Percentiles rank a stretch among this genome's conserved stretches.
phyloP scores from a whole-genome alignment of 2,797 vertebrate species.

The Myoxocephalus aenaeus region DNA sequence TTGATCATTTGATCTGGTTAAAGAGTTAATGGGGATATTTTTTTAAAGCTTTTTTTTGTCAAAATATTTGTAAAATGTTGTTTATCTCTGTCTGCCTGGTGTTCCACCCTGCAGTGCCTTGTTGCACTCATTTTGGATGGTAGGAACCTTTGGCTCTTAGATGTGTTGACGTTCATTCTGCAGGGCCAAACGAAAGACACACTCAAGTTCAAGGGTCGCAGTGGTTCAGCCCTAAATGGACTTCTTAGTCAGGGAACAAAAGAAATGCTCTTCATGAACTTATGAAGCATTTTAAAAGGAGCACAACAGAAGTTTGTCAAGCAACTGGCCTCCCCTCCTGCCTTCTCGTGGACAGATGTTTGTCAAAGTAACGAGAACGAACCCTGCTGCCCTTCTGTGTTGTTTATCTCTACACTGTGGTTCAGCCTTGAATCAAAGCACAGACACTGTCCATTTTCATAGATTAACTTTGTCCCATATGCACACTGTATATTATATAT shows the following conservation, averaged over 20 bases:
- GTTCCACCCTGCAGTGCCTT: conserved; percentile 83
- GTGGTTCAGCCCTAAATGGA: conserved; percentile 41
- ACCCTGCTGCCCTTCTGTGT: conserved; percentile 45
- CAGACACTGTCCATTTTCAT: conserved; percentile 59
- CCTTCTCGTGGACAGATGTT: conserved; percentile 51
- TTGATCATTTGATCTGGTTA: conserved; percentile 28
- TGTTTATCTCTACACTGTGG: conserved; percentile 60
- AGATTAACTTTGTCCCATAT: conserved; percentile 49
- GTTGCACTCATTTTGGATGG: conserved; percentile 79
- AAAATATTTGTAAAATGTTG: conserved; percentile 71
- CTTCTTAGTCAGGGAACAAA: conserved; percentile 28
- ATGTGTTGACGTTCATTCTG: conserved; percentile 46
- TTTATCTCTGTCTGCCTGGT: conserved; percentile 74
- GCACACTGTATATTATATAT: conserved; percentile 54
- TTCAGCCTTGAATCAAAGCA: conserved; percentile 61
- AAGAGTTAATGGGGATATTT: conserved; percentile 47
- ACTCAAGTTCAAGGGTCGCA: conserved; percentile 40
- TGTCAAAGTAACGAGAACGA: conserved; percentile 31
- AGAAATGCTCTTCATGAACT: conserved; percentile 43
- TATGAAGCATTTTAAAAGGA: conserved; percentile 38
- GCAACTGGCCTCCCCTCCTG: conserved; percentile 43
- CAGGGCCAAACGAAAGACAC: conserved; percentile 43
- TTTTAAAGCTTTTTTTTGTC: conserved; percentile 62
- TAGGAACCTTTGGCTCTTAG: conserved; percentile 59
- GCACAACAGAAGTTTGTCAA: conserved; percentile 38